Base-by-base conservation (phyloP, 2,797 vertebrate species). In the Gobio occitaniae region DNA sequence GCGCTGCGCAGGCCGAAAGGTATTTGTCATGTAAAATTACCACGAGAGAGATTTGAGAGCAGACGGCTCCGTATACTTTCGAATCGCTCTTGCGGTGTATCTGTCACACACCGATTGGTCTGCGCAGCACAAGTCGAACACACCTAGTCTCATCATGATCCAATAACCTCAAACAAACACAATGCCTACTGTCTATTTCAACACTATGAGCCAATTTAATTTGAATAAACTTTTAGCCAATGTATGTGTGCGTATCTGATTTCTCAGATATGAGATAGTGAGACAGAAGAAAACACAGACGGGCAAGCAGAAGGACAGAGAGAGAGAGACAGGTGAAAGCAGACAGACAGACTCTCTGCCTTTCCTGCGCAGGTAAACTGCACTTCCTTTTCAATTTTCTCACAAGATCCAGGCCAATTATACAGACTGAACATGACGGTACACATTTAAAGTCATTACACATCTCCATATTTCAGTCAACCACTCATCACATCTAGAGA, bases 281-380 rank as follows among this genome's bases (percentile, higher is more conserved):
- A 81, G 69, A 71, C 16, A 36, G 50, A 85, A 66, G 50, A 61
- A 84, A 61, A 80, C 38, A 85, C 61, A 84, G 69, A 82, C 48
- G 80, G 50, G n/a, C 82, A 83, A 52, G 32, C 65, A 85, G 74
- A 71, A 56, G 21, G 32, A 32, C 32, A 76, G 19, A 38, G 44
- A 71, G 69, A 68, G 15, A 47, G 21, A 80, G 29, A 21, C 15
- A 41, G 29, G 36, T 17, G 12, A 68, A 68, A 68, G 32, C 65
- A 68, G 65, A 68, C 32, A 63, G 61, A 29, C 61, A 29, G 59
- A 25, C 5, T 7, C 19, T n/a, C 19, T 32, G 48, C 16, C 25
- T 48, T 52, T 32, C 47, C 59, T 25, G n/a, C 10, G 9, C 59
- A 36, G 29, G 15, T 17, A 68, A 68, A 68, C 32, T 59, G 75